These are phyloP conservation scores for Typhlichthys eigenmanni DNA, from an alignment of 2,797 vertebrate species.

Conservation along the genomic window DNA sequence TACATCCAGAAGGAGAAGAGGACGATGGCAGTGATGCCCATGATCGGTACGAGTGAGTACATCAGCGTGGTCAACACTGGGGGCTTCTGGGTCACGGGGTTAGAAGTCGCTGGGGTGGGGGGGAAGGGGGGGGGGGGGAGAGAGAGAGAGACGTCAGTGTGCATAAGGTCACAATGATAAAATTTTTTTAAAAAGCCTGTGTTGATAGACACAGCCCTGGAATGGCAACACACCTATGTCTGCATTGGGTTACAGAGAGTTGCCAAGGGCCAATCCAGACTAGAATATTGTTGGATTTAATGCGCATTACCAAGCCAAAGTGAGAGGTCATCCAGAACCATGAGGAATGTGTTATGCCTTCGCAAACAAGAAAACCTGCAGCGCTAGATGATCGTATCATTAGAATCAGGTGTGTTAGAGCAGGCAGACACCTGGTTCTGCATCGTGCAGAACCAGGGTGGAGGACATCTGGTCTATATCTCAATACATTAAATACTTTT, in stretches of 20 bases:
- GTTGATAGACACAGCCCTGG: background rate
- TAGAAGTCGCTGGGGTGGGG: slow-evolving; percentile 80
- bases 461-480: too few species aligned
- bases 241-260: background rate
- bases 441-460: too few species aligned
- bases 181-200: background rate
- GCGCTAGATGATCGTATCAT: too few species aligned
- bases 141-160: background rate
- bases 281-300: slow-evolving; percentile 1
- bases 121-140: too few species aligned
- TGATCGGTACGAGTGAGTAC: slow-evolving; percentile 89
- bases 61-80: slow-evolving; percentile 87
- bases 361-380: background rate
- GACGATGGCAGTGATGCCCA: slow-evolving; percentile 85
- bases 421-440: too few species aligned
- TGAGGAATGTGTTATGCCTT: background rate
- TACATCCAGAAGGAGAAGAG: slow-evolving; percentile 94
- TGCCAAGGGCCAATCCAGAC: background rate
- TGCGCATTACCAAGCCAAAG: too few species aligned
- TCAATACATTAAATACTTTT: too few species aligned
- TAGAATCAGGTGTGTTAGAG: too few species aligned
- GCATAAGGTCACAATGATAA: background rate
- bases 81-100: slow-evolving; percentile 81
- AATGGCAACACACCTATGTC: slow-evolving; percentile 2
- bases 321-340: too few species aligned